Evolutionary conservation across 2,113 vertebrate genomes (phyloP).

Genomic region (Grantiella picta): DNA sequence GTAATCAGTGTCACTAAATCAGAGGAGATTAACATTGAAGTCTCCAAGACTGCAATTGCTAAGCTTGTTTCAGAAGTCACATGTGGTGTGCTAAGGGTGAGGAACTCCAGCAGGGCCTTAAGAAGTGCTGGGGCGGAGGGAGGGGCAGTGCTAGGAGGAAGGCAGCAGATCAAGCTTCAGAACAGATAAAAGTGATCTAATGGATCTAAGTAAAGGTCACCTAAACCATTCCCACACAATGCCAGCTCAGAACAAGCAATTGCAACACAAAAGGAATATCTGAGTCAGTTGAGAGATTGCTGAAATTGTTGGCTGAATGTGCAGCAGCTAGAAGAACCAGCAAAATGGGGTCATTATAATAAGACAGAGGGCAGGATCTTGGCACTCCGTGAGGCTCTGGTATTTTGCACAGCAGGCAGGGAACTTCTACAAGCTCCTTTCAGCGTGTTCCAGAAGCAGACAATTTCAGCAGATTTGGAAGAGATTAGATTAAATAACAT

Average conservation of each 20-base stretch:
- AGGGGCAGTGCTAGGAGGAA: rapidly evolving
- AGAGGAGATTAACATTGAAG: neutral
- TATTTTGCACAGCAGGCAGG: neutral
- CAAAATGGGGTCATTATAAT: neutral
- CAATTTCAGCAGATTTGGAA: neutral
- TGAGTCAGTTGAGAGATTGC: neutral
- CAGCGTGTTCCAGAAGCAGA: neutral
- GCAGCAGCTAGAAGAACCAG: neutral
- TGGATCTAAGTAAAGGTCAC: neutral
- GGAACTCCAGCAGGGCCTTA: neutral
- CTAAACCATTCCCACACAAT: neutral
- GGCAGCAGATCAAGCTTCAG: neutral
- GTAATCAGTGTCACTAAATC: neutral
- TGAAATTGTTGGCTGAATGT: neutral
- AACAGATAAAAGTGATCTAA: neutral
- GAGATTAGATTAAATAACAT: neutral
- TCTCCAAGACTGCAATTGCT: neutral
- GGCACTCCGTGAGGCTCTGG: neutral
- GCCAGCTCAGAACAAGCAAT: neutral
- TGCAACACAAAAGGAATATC: neutral
- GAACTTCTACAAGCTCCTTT: neutral
- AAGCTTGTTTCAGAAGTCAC: neutral
- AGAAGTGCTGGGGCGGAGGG: neutral
- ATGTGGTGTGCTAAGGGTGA: neutral
- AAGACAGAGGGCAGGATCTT: neutral